These are phyloP conservation scores for Taenaris catops DNA, from an alignment of 2,888 invertebrate genomes.

Conservation along the genomic window DNA sequence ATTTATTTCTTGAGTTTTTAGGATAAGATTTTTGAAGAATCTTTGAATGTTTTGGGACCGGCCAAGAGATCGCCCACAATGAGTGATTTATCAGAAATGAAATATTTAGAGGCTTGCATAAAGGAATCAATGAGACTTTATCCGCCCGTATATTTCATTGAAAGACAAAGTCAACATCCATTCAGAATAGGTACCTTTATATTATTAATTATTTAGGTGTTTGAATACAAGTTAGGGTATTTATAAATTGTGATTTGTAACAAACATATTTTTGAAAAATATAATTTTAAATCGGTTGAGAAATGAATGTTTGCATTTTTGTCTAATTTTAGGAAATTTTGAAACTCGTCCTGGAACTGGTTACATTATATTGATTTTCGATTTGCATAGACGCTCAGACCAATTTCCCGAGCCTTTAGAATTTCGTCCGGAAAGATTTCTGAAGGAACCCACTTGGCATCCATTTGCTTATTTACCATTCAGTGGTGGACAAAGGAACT, in stretches of 20 bases:
- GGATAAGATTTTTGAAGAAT: constrained; percentile 13
- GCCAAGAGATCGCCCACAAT: constrained; percentile 82
- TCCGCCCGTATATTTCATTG: constrained; percentile 84
- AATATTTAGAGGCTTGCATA: constrained; percentile 84
- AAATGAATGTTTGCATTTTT: too few relatives aligned
- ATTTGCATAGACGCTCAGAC: constrained; percentile 82
- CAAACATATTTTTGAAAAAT: too few relatives aligned
- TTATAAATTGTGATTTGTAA: too few relatives aligned
- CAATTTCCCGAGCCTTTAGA: constrained; percentile 82
- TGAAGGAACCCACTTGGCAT: constrained; percentile 76
- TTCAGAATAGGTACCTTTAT: constrained; percentile 70
- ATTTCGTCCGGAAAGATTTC: constrained; percentile 86
- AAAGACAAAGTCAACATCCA: constrained; percentile 76
- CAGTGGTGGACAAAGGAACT: constrained; percentile 84
- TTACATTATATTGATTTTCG: constrained; percentile 80
- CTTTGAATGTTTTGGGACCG: constrained; percentile 9
- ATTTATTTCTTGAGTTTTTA: too few relatives aligned
- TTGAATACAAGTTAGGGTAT: too few relatives aligned
- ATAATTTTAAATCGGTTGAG: too few relatives aligned
- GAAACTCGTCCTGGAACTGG: constrained; percentile 66
- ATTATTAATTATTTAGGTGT: too few relatives aligned
- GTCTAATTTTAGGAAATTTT: constrained; percentile 13
- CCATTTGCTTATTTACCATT: constrained; percentile 84
- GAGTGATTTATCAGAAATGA: constrained; percentile 81
- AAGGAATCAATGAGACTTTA: constrained; percentile 58